Evolutionary conservation across 2,888 invertebrate species (phyloP), one percentile per base, ranked within the genome.

Genomic region (Deilephila elpenor): DNA sequence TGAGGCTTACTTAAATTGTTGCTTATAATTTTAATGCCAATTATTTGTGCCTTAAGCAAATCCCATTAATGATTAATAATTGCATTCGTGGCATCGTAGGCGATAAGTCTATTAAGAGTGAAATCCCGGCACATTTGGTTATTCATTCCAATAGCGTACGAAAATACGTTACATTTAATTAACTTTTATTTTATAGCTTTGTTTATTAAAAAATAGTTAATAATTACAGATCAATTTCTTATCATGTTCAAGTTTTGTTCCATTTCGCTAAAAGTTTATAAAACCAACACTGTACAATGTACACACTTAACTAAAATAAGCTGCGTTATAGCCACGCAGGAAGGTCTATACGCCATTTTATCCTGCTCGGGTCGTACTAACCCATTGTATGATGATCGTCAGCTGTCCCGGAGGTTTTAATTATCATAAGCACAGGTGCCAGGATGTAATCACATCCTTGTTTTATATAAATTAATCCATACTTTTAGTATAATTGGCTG

Each of bases 381-480:
- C 17, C 67, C 51, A 67, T 51, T 67, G 67, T 67, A 67, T 67
- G 25, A 67, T 67, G 67, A 67, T 51, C 25, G 20, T 67, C 67
- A 67, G 44, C 67, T 51, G 67, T 67, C 51, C 67, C 64, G 51
- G 44, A 17, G 25, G 25, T 67, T 67, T 51, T 67, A 17, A 44
- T 51, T 56, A n/a, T 17, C 17, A 44, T n/a, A 20, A 64, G 51
- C 51, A 44, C 67, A 67, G 51, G 51, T 67, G 67, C 5, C 25
- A 67, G 67, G 67, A 67, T 44, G 25, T 17, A 3, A 51, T 51
- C 25, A 67, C 25, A 51, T 51, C 51, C 25, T 51, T 44, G 6
- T 20, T 20, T 25, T 44, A 67, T 44, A 67, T 51, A 51, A 44
- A 44, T 44, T 25, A 4, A 51, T 25, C 6, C 44, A 67, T 17